Conservation (phyloP, 2,113 vertebrate species). For the Columba livia region DNA sequence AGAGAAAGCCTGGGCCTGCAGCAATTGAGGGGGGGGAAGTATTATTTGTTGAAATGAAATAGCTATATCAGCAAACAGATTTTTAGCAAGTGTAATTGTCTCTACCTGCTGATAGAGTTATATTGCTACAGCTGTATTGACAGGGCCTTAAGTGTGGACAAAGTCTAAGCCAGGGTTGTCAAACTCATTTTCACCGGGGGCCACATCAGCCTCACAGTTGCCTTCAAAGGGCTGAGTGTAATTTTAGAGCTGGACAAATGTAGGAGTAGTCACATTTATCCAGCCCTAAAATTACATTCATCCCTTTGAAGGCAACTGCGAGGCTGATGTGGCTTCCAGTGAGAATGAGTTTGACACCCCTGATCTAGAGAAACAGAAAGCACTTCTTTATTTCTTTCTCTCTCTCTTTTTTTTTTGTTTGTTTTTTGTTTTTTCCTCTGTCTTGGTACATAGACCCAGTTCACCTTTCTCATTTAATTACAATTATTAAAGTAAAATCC, state of each 20-base stretch:
- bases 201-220: too few relatives aligned
- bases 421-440: too few relatives aligned
- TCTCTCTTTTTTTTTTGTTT: too few relatives aligned
- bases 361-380: background rate
- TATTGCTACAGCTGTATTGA: rapidly evolving
- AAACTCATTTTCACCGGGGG: too few relatives aligned
- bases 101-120: background rate
- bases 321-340: too few relatives aligned
- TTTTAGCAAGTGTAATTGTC: background rate
- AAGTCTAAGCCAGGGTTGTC: background rate
- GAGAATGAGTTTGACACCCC: background rate
- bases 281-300: too few relatives aligned
- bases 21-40: background rate
- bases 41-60: background rate
- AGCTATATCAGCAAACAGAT: background rate
- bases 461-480: background rate
- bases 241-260: too few relatives aligned
- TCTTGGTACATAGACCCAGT: background rate
- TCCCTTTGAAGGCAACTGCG: too few relatives aligned
- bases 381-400: rapidly evolving
- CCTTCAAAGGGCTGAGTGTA: too few relatives aligned
- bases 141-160: background rate
- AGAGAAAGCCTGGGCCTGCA: background rate
- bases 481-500: background rate
- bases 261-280: too few relatives aligned